Evolutionary conservation across 2,888 invertebrate genomes (phyloP).

Genomic region (Alentia gelatinosa): DNA sequence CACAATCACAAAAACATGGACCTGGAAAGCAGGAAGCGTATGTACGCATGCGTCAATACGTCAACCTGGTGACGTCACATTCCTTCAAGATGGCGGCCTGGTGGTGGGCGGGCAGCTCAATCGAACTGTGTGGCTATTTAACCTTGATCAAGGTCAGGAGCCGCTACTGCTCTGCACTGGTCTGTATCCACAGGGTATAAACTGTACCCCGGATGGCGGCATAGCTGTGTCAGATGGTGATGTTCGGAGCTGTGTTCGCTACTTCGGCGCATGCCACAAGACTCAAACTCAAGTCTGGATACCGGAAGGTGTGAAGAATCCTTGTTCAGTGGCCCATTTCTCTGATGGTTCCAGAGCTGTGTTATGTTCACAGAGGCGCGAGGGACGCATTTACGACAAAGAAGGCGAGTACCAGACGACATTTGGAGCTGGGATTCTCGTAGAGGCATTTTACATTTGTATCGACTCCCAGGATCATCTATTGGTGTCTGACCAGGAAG

Average conservation of each 20-base stretch:
- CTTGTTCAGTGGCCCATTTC: background rate
- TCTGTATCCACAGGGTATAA: background rate
- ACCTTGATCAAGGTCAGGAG: too few relatives aligned
- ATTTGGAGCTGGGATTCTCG: background rate
- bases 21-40: background rate
- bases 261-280: background rate
- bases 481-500: background rate
- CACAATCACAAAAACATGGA: background rate
- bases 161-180: background rate
- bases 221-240: background rate
- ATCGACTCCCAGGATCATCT: background rate
- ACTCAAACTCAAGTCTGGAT: background rate
- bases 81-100: background rate
- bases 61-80: background rate
- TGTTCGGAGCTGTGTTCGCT: background rate
- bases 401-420: background rate
- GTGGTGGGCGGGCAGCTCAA: background rate
- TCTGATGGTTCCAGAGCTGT: slow-evolving; percentile 20
- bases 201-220: background rate
- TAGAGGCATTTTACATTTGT: background rate
- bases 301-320: background rate
- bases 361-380: background rate
- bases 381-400: background rate
- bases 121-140: background rate
- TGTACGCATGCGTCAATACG: background rate